Evolutionary conservation across 64 coral and sea anemone genomes (phyloP), one percentile per base, ranked within the genome.

Genomic region (Dendronephthya gigantea): DNA sequence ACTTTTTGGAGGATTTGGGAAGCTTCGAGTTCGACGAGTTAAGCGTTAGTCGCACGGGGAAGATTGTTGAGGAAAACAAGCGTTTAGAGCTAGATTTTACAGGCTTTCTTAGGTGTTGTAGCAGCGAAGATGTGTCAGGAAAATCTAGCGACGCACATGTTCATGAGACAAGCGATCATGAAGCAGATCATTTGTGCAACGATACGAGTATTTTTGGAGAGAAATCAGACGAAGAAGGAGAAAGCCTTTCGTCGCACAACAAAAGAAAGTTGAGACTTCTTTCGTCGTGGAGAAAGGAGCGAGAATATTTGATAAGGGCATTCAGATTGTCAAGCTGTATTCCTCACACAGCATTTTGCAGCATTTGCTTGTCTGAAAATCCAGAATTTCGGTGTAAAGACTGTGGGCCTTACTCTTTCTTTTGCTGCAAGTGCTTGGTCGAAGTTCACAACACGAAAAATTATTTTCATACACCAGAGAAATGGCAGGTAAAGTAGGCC

Each of bases 261-360:
- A 76, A 76, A 76, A 31, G 69, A 76, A 76, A 76, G 69, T 76
- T 76, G 31, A 76, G 25, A 28, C 69, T 76, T 76, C 35, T 76
- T 37, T 34, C 28, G 69, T 76, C 69, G 69, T 76, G 69, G 69
- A 37, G 25, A 76, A 37, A 34, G 35, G 35, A 76, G 31, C 2
- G 69, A 76, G 2, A 3, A 76, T 13, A 7, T 1, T 4, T 76
- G 35, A 25, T 76, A 4, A 76, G 12, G n/a, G 69, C 69, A 34
- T 34, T 4, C 69, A 31, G 4, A 16, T 33, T 4, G 23, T 76
- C 69, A 76, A 76, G 29, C 25, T 76, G 3, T 76, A 76, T 76
- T 37, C 69, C 69, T 4, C 29, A 76, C 31, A 37, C 69, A 76
- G 31, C 69, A 13, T 37, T 34, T 2, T 76, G 69, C 35, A 2